A percentile compares a stretch with the other conserved stretches of the same genome.
Evolutionary conservation across 2,797 vertebrate genomes (phyloP).

Genomic region (Eulemur albifrons): DNA sequence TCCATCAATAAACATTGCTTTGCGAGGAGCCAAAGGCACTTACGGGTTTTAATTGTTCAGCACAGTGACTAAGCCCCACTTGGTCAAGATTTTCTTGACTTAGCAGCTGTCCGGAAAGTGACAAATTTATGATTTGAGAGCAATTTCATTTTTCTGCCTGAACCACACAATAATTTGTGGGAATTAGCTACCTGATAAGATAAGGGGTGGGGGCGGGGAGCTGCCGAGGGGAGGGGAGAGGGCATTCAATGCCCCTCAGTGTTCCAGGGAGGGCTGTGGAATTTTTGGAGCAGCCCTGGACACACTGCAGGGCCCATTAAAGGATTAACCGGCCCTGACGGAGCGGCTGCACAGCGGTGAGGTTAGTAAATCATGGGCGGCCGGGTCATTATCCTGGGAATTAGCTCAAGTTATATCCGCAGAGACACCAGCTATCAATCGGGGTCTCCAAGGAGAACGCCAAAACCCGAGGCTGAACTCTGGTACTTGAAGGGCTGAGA

Average conservation of each 20-base stretch:
- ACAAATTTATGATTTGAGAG: conserved; percentile 86
- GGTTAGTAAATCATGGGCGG: conserved; percentile 85
- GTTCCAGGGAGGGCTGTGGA: conserved; percentile 77
- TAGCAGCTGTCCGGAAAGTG: conserved; percentile 83
- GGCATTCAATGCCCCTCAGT: conserved; percentile 77
- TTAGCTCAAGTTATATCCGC: conserved; percentile 80
- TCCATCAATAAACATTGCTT: conserved; percentile 78
- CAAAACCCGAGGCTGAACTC: conserved; percentile 78
- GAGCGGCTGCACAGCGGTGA: conserved; percentile 73
- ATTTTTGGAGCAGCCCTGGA: conserved; percentile 79
- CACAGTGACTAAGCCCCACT: conserved; percentile 80
- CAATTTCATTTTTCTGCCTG: conserved; percentile 79
- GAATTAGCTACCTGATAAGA: conserved; percentile 88
- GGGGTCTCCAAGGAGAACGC: conserved; percentile 69
- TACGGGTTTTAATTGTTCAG: conserved; percentile 80
- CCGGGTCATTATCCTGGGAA: conserved; percentile 82
- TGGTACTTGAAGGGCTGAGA: conserved; percentile 67
- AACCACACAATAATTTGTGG: conserved; percentile 85
- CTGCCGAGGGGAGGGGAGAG: conserved; percentile 49
- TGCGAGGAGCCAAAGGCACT: conserved; percentile 72
- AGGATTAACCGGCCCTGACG: conserved; percentile 84
- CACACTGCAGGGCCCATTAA: conserved; percentile 87
- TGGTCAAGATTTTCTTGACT: conserved; percentile 84
- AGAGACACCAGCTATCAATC: conserved; percentile 79
- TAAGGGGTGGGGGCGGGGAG: conserved; percentile 74